Conservation (phyloP, 2,797 vertebrate species). For the Sebastiscus tertius region DNA sequence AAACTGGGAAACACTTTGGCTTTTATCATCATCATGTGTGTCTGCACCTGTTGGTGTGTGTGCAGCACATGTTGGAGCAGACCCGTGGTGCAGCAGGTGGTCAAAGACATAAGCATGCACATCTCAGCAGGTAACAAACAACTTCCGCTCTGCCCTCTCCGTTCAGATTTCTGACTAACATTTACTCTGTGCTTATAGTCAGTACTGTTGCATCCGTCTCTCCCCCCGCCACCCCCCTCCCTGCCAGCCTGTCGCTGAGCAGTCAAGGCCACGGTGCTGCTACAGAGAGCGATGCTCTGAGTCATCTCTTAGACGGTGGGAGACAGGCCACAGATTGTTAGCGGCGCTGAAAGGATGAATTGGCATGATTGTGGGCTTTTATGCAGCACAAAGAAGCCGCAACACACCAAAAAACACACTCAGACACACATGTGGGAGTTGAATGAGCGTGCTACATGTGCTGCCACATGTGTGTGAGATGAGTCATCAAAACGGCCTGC, state of each 20-base stretch:
- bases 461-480: conserved; percentile 29
- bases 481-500: conserved; percentile 36
- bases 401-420: neutral
- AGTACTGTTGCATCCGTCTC: neutral
- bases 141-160: neutral
- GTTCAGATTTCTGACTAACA: conserved; percentile 1
- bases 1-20: conserved; percentile 37
- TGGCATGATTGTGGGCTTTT: conserved; percentile 63
- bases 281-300: conserved; percentile 53
- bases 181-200: conserved; percentile 1
- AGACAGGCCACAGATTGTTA: conserved; percentile 39
- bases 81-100: conserved; percentile 39
- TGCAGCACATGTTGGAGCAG: neutral
- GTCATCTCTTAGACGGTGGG: conserved; percentile 64
- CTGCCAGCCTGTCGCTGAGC: conserved; percentile 14
- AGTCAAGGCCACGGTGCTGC: conserved; percentile 7
- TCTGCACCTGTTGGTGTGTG: neutral
- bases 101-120: neutral
- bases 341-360: conserved; percentile 32
- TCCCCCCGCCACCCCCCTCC: neutral
- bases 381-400: conserved; percentile 45
- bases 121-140: neutral
- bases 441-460: conserved; percentile 48
- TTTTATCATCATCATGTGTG: neutral
- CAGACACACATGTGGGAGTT: conserved; percentile 34